Evolutionary conservation across 2,888 invertebrate species (phyloP), one percentile per base, ranked within the genome.

Genomic region (Stenoptilia bipunctidactyla): DNA sequence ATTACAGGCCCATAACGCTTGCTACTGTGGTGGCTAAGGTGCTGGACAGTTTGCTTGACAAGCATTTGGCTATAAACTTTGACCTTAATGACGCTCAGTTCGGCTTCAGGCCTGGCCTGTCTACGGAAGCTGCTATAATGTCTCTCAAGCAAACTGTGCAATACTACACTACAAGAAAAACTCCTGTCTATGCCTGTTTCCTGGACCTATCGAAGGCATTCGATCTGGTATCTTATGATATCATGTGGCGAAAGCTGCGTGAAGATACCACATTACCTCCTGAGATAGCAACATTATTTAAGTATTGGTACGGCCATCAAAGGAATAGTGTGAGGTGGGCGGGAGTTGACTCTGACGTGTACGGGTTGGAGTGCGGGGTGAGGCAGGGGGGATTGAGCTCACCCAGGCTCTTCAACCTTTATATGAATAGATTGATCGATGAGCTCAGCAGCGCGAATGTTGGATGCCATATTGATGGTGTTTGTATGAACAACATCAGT

Each of bases 171-270:
- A 34, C 27, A 1, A 35, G 40, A 13, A 36, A 40, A 9, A 44
- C 41, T 1, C 40, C 37, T 2, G 40, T 45, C 8, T 40, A 39
- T 12, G 41, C 41, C 12, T 40, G 36, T 36, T 42, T 45, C 15
- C 40, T 42, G 1, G 42, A 45, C 10, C 36, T 37, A 27, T 27
- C 38, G 6, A 15, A 14, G 14, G 42, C 45, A 1, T 45, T 45
- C 42, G 42, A 45, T 34, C 27, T 40, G 20, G 42, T 45, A 14
- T 10, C 13, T 5, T 45, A 45, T 34, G 36, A 38, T 12, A 36
- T 40, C n/a, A 35, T 45, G 2, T 45, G 45, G 45, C 2, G 15
- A n/a, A 45, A 42, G 33, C 36, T 42, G 13, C 15, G n/a, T 4
- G 12, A 15, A 6, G 20, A 4, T 13, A n/a, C n/a, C n/a, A n/a